Evolutionary conservation across 2,113 vertebrate genomes (phyloP).

Genomic region (Hippocampus barbouri): DNA sequence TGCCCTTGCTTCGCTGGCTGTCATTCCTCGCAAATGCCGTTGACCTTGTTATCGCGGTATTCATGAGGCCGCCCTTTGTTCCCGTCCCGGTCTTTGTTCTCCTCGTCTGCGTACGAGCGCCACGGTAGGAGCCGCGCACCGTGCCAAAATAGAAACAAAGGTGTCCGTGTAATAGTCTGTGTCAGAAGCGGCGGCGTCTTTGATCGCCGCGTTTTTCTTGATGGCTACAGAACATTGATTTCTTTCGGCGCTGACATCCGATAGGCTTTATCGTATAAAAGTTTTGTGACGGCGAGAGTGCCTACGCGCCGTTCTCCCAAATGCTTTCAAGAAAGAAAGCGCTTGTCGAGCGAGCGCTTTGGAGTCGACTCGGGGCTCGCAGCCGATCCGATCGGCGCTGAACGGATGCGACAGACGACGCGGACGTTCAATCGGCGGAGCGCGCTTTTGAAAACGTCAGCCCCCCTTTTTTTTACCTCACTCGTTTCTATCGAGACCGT

Average conservation of each 20-base stretch:
- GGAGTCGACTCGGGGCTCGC: not conserved
- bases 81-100: not conserved
- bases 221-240: not conserved
- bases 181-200: slow-evolving; percentile 23
- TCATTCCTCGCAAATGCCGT: not conserved
- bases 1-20: not conserved
- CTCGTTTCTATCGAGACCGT: not conserved
- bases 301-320: not conserved
- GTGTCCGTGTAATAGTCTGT: slow-evolving; percentile 22
- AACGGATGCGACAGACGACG: not conserved
- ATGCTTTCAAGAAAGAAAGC: not conserved
- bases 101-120: not conserved
- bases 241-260: not conserved
- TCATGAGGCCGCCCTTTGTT: slow-evolving; percentile 6
- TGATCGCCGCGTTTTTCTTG: slow-evolving; percentile 15
- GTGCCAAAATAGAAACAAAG: slow-evolving; percentile 28
- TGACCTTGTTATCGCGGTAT: slow-evolving; percentile 11
- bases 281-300: not conserved
- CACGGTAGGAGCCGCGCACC: not conserved
- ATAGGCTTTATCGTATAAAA: not conserved
- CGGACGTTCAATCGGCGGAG: not conserved
- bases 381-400: not conserved
- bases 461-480: not conserved
- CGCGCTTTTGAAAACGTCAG: not conserved
- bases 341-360: not conserved